A percentile compares a stretch with the other conserved stretches of the same genome.
These are phyloP conservation scores for Ashinkailepas kermadecensis DNA, from an alignment of 2,888 invertebrate genomes.

Conservation along the genomic window DNA sequence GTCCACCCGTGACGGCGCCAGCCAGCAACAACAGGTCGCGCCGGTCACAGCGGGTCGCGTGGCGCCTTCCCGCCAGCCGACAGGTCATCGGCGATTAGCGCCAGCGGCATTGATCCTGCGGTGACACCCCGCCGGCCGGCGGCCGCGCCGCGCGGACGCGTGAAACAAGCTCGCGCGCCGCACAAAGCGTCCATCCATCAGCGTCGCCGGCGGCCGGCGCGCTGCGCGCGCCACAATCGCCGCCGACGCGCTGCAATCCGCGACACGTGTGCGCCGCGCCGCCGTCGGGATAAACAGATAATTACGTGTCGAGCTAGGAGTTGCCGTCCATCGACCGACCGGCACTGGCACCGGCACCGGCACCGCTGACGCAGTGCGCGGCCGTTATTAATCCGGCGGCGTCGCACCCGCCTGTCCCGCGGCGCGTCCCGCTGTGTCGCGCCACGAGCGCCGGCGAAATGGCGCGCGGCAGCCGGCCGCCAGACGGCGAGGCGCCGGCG, in stretches of 20 bases:
- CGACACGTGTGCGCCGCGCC: neutral
- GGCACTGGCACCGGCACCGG: neutral
- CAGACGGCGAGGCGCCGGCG: too few species aligned
- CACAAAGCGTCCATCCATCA: neutral
- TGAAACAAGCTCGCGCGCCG: neutral
- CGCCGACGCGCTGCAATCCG: too few species aligned
- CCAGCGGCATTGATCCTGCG: neutral
- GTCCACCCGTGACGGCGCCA: too few species aligned
- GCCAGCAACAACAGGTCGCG: too few species aligned
- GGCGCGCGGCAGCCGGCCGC: neutral
- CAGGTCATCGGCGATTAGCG: neutral
- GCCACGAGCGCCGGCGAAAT: neutral
- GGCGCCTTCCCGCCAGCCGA: too few species aligned
- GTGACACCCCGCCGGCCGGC: neutral
- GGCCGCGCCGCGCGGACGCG: neutral
- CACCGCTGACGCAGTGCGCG: neutral
- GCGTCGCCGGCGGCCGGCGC: neutral
- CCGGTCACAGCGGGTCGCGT: too few species aligned
- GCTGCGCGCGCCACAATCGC: neutral
- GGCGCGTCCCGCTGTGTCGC: neutral
- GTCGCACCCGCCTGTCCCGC: neutral
- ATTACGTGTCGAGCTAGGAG: neutral
- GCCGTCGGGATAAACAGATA: neutral
- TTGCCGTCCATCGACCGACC: neutral
- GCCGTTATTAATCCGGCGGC: neutral